Conservation (phyloP, 2,113 vertebrate species). For the Struthio camelus region DNA sequence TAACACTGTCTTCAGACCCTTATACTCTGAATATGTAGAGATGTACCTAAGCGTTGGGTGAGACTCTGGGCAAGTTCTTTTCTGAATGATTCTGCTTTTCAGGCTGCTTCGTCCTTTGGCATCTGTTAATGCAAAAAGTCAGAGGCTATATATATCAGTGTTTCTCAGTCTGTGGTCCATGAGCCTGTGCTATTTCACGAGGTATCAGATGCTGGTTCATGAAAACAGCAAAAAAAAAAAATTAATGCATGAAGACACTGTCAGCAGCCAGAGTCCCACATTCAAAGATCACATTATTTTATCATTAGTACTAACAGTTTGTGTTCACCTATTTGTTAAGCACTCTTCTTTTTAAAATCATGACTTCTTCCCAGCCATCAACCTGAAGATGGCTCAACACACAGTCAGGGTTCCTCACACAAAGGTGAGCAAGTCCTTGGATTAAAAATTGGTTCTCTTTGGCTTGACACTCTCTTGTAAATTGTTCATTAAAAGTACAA, state of each 20-base stretch:
- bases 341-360: neutral
- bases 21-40: neutral
- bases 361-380: neutral
- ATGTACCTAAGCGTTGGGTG: neutral
- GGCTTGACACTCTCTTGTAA: neutral
- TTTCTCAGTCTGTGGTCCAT: neutral
- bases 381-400: neutral
- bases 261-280: neutral
- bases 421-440: neutral
- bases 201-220: neutral
- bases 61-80: neutral
- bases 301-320: neutral
- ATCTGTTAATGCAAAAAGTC: neutral
- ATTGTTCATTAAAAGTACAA: neutral
- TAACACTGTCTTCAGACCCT: neutral
- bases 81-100: neutral
- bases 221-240: neutral
- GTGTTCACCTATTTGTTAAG: neutral
- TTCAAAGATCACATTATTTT: neutral
- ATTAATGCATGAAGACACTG: neutral
- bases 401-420: neutral
- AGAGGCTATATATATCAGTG: neutral
- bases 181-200: fast-evolving
- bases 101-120: neutral
- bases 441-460: neutral